Base-by-base conservation (phyloP, 2,888 invertebrate species). In the Sinodicranocentrus sp. region DNA sequence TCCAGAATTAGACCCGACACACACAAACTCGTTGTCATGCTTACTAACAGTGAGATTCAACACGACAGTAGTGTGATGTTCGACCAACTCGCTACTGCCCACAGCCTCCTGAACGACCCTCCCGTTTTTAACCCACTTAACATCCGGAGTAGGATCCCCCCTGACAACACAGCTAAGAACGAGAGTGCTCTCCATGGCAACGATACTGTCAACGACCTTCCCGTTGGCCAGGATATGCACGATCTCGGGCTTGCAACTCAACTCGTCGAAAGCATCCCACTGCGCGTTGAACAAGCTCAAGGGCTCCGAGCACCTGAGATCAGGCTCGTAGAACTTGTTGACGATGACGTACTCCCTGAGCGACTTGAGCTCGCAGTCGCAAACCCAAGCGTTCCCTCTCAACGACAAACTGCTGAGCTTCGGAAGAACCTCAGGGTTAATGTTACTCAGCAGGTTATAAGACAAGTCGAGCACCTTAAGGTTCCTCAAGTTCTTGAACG, bases 361-460 rank as follows among this genome's bases (percentile, higher is more conserved):
- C 78, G 94, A 94, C 68, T 96, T 93, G 82, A 97, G 91, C 86
- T 95, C 93, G 91, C 97, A 97, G 90, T 97, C 96, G 90, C 97
- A 97, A 89, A 93, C 93, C 97, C 97, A 97, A 5, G 95, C 96
- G 90, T 97, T 97, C 33, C 95, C 95, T 86, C 96, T 95, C 76
- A 97, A 91, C 15, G 94, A 93, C 28, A 97, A 92, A 0, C 95
- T 95, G 91, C 96, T 96, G 84, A 97, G 92, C 88, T 94, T 94
- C 39, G 94, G 68, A 39, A 77, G 33, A 3, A 54, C 21, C 13
- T 39, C 43, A 8, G 77, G 77, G 59, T 57, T 44, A 10, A 77
- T n/a, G 68, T 77, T 77, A 17, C 25, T 0, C 21, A 77, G 68
- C 19, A 2, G 21, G 68, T 77, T 77, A 57, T 77, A 43, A 1